Percentiles rank a stretch among this genome's conserved stretches.
Conservation (phyloP, 2,797 vertebrate genomes). For the Lutjanus campechanus region DNA sequence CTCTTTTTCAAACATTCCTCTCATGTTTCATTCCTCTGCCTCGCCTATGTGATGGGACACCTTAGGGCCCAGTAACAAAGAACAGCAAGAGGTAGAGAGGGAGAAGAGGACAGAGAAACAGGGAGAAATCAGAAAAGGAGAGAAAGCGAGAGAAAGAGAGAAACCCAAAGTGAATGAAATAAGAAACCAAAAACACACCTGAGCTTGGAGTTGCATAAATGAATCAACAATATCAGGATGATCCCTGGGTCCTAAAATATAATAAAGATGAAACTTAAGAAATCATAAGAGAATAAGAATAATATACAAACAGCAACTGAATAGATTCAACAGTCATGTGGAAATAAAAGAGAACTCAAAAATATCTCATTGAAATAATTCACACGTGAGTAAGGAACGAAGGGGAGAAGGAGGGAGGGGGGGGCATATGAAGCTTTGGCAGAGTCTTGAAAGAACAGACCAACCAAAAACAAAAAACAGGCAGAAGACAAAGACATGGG, state of each 20-base stretch:
- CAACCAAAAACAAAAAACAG: constrained; percentile 96
- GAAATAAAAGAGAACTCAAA: constrained; percentile 88
- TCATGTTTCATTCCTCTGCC: constrained; percentile 80
- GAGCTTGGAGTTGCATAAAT: constrained; percentile 99
- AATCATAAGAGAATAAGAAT: constrained; percentile 94
- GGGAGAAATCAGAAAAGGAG: constrained; percentile 81
- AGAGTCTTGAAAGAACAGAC: constrained; percentile 94
- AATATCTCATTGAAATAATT: constrained; percentile 96
- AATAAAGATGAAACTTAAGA: constrained; percentile 99
- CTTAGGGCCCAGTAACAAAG: constrained; percentile 73
- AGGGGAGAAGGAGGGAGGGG: constrained; percentile 80
- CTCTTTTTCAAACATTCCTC: constrained; percentile 75
- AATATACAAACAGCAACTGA: constrained; percentile 99
- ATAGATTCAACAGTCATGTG: constrained; percentile 99
- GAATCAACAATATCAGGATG: constrained; percentile 99
- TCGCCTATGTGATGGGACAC: constrained; percentile 73
- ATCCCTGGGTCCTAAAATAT: constrained; percentile 99
- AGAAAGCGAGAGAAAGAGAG: constrained; percentile 88
- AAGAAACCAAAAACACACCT: constrained; percentile 99
- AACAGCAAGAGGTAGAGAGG: constrained; percentile 89
- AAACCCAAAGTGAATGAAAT: constrained; percentile 99
- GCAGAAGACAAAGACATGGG: constrained; percentile 90
- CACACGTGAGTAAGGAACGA: constrained; percentile 91
- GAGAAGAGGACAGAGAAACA: constrained; percentile 77
- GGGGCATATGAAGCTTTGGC: constrained; percentile 96